Percentiles rank a stretch among this genome's conserved stretches.
phyloP scores from a whole-genome alignment of 2,113 vertebrate species.

The Lepus europaeus region DNA sequence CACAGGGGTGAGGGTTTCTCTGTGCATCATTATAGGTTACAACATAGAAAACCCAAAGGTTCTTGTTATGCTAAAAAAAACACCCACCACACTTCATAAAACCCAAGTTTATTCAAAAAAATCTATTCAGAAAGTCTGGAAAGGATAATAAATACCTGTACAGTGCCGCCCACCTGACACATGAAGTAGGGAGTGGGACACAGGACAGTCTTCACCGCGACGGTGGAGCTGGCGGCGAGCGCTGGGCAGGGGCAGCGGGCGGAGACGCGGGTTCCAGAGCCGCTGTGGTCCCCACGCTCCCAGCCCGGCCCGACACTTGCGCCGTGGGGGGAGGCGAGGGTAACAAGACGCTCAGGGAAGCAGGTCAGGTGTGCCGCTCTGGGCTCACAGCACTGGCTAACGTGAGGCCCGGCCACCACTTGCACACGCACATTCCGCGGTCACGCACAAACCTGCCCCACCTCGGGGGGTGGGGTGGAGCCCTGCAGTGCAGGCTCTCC shows the following conservation, averaged over 20 bases:
- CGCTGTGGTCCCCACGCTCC: too few species aligned
- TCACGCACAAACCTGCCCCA: background rate
- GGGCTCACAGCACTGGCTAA: background rate
- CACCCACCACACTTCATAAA: conserved; percentile 85
- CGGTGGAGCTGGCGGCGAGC: conserved; percentile 75
- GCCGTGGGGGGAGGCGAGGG: background rate
- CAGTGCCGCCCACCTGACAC: conserved; percentile 76
- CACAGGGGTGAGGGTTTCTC: conserved; percentile 52
- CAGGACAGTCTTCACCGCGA: conserved; percentile 59
- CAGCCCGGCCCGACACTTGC: too few species aligned
- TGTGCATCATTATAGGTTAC: conserved; percentile 62
- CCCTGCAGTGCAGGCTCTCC: too few species aligned
- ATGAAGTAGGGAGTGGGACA: conserved; percentile 67
- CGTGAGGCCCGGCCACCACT: background rate
- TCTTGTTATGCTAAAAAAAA: conserved; percentile 83
- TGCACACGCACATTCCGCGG: background rate
- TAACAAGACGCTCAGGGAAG: too few species aligned
- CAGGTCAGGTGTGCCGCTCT: too few species aligned
- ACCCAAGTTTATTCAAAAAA: conserved; percentile 88
- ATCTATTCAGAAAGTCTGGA: conserved; percentile 84
- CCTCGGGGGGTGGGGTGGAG: too few species aligned
- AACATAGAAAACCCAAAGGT: conserved; percentile 82
- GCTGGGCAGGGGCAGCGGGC: conserved; percentile 49
- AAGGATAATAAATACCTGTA: conserved; percentile 87
- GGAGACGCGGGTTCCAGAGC: background rate